Percentiles rank a stretch among this genome's conserved stretches.
Conservation (phyloP, 2,113 vertebrate genomes). For the Megaptera novaeangliae region DNA sequence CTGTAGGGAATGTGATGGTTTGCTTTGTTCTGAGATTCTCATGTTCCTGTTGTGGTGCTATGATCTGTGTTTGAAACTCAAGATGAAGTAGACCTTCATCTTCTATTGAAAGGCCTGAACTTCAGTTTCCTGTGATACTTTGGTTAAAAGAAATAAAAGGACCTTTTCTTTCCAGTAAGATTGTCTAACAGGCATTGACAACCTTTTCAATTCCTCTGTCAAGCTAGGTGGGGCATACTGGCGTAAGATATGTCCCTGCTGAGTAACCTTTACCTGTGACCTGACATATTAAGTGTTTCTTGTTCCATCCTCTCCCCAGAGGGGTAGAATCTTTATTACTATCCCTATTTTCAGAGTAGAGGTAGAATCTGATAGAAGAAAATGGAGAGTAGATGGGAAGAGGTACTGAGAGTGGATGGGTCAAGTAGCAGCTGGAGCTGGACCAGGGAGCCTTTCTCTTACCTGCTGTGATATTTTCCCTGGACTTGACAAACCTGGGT, state of each 20-base stretch:
- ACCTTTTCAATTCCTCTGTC: conserved; percentile 53
- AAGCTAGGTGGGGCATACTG: neutral
- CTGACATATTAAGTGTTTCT: conserved; percentile 57
- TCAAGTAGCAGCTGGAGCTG: neutral
- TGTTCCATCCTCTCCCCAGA: conserved; percentile 12
- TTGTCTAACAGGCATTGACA: conserved; percentile 49
- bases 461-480: neutral
- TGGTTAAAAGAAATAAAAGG: conserved; percentile 64
- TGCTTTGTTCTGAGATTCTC: conserved; percentile 38
- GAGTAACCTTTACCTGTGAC: conserved; percentile 48
- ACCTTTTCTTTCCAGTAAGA: conserved; percentile 35
- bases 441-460: neutral
- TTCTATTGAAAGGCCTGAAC: conserved; percentile 57
- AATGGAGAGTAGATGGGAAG: neutral
- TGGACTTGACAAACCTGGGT: neutral
- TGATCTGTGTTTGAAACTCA: conserved; percentile 63
- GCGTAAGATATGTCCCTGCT: conserved; percentile 22
- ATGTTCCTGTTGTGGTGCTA: conserved; percentile 41
- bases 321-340: neutral
- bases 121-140: conserved; percentile 64
- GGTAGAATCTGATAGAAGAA: neutral
- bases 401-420: neutral
- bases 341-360: conserved; percentile 30
- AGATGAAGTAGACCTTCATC: conserved; percentile 66
- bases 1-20: neutral